Evolutionary conservation across 2,113 vertebrate genomes (phyloP).

Genomic region (Psephotus haematonotus): DNA sequence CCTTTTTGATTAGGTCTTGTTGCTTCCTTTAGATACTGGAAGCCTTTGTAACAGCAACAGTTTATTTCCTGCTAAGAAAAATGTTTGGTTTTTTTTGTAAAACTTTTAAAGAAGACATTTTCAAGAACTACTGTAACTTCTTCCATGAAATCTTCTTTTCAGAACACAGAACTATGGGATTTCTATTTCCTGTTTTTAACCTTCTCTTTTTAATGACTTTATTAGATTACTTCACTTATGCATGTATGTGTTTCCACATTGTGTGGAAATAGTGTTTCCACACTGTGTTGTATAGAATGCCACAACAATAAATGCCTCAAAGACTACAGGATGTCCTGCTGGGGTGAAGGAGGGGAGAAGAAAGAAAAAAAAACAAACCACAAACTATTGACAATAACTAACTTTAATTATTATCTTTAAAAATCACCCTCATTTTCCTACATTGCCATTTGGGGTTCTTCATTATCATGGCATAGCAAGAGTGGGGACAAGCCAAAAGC

Average conservation of each 20-base stretch:
- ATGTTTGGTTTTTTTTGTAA: neutral
- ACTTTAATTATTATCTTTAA: neutral
- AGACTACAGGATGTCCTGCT: neutral
- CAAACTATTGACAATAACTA: neutral
- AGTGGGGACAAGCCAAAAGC: neutral
- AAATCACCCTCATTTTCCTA: neutral
- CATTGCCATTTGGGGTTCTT: neutral
- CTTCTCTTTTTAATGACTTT: neutral
- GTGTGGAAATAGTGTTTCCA: too few relatives aligned
- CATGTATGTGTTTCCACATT: neutral
- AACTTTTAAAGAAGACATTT: neutral
- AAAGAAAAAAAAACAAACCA: neutral
- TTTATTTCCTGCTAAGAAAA: neutral
- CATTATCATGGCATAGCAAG: neutral
- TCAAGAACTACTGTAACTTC: neutral
- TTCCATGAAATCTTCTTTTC: neutral
- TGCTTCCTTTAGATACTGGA: neutral
- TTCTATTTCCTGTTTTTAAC: neutral
- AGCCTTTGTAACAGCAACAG: neutral
- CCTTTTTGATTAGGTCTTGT: neutral
- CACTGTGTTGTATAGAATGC: rapidly evolving
- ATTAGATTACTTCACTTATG: neutral
- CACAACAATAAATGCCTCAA: neutral
- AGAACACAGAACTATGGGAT: neutral
- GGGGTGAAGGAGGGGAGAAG: neutral